Evolutionary conservation across 30 jellyfish, hydroid and myxozoan genomes (phyloP).

Genomic region (Pelagia noctiluca): DNA sequence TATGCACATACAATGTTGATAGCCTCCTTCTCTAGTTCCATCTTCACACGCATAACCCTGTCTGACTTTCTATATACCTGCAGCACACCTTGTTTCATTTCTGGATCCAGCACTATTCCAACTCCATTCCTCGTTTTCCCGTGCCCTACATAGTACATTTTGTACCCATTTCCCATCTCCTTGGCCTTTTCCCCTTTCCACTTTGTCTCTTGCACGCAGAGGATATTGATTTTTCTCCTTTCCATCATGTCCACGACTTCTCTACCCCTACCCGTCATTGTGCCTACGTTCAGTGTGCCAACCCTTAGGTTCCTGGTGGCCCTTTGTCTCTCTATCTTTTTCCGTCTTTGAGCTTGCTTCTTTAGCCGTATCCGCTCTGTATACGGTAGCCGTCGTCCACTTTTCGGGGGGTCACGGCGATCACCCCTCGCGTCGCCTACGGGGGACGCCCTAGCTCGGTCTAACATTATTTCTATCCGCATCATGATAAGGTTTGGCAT

Average conservation of each 20-base stretch:
- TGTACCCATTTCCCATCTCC: slow-evolving; percentile 33
- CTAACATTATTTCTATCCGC: neutral
- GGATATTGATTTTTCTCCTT: neutral
- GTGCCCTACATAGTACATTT: slow-evolving; percentile 12
- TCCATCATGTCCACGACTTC: slow-evolving; percentile 20
- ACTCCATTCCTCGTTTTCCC: slow-evolving; percentile 23
- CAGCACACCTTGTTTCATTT: neutral
- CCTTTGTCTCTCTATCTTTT: neutral
- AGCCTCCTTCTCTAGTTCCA: neutral
- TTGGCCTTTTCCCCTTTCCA: slow-evolving; percentile 37
- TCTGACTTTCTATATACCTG: neutral
- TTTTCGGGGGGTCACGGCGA: neutral
- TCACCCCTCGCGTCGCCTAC: neutral
- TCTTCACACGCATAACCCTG: slow-evolving; percentile 6
- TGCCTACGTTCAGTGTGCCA: slow-evolving; percentile 35
- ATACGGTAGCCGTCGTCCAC: neutral
- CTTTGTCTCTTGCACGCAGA: slow-evolving; percentile 37
- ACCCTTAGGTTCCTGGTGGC: neutral
- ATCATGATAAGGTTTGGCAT: too few species aligned
- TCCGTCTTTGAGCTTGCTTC: neutral
- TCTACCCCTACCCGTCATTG: slow-evolving; percentile 24
- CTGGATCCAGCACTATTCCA: neutral
- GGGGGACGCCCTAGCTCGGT: slow-evolving; percentile 8
- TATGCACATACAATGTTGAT: slow-evolving; percentile 4
- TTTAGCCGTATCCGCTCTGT: slow-evolving; percentile 1